Evolutionary conservation across 1,140 invertebrate species (phyloP), one percentile per base, ranked within the genome.

Genomic region (Aphelenchoides besseyi): DNA sequence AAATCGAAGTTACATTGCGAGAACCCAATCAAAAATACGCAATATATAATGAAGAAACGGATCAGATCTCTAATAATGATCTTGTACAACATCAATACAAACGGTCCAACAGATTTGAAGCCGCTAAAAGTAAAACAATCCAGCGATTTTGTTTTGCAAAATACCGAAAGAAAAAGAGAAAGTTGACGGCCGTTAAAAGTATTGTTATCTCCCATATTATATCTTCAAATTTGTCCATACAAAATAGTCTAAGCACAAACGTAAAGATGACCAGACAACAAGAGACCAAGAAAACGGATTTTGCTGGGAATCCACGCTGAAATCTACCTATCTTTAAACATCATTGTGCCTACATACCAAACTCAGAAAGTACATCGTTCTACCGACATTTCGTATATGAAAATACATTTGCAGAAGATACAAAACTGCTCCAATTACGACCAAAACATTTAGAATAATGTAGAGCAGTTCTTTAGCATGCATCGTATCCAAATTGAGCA

Each of bases 61-160:
- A 97, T 86, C 16, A 98, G 85, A 87, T 98, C 95, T 72, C 93
- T 93, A 88, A 92, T 91, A 23, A 98, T 91, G 93, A 98, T 98
- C 75, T 94, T 89, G 86, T 98, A 98, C 74, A 98, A 95, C 95
- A 98, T 98, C 57, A 97, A 93, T 3, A 98, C 95, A 89, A 97
- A 97, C 5, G 95, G 95, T 0, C 95, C 95, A 0, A 97, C 93
- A 0, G 93, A 79, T 72, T 74, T 74, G 32, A 74, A 74, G 26
- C 73, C 73, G 18, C 73, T 74, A 62, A 61, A 74, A 74, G 23
- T 2, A 2, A 57, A 3, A 2, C 26, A 16, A 74, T 41, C 18
- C 18, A 29, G 12, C 2, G 26, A 63, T 48, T 74, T 41, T 8
- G 2, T 2, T 9, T 33, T 18, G 2, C 16, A 33, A 64, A 75